These are phyloP conservation scores for Scomberomorus guttatus DNA, from an alignment of 2,797 vertebrate genomes.

Conservation along the genomic window DNA sequence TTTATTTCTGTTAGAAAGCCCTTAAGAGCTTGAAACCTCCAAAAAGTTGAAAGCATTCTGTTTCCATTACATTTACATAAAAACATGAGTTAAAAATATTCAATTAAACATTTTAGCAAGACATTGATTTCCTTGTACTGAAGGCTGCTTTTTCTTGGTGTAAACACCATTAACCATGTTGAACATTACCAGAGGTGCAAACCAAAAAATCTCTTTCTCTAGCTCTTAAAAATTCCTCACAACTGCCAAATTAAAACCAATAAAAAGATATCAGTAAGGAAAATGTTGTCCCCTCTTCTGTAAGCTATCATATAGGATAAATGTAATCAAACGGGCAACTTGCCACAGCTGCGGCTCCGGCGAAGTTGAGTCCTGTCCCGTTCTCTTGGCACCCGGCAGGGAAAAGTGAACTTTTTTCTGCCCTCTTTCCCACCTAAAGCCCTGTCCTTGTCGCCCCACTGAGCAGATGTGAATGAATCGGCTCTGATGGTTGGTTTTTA, in stretches of 20 bases:
- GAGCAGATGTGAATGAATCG: slow-evolving; percentile 97
- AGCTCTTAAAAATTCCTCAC: slow-evolving; percentile 14
- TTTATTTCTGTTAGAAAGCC: not conserved
- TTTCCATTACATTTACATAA: not conserved
- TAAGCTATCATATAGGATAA: slow-evolving; percentile 69
- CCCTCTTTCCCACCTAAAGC: slow-evolving; percentile 94
- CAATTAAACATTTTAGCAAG: slow-evolving; percentile 1
- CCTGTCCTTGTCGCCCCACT: slow-evolving; percentile 94
- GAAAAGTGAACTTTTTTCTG: slow-evolving; percentile 92
- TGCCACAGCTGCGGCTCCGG: slow-evolving; percentile 90
- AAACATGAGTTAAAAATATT: not conserved
- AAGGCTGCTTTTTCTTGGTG: not conserved
- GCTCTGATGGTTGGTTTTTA: slow-evolving; percentile 97
- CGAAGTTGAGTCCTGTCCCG: slow-evolving; percentile 88
- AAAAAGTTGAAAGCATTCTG: not conserved
- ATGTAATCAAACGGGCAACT: slow-evolving; percentile 89
- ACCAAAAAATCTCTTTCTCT: slow-evolving; percentile 8
- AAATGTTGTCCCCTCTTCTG: slow-evolving; percentile 34
- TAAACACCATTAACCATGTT: slow-evolving; percentile 3
- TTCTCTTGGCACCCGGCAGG: slow-evolving; percentile 89
- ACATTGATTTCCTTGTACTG: not conserved
- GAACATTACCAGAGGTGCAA: slow-evolving; percentile 19
- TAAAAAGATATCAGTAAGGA: slow-evolving; percentile 39
- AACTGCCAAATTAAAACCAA: slow-evolving; percentile 9
- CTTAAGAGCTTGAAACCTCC: not conserved